These are phyloP conservation scores for Polypterus senegalus DNA, from an alignment of 2,113 vertebrate species.

Conservation along the genomic window DNA sequence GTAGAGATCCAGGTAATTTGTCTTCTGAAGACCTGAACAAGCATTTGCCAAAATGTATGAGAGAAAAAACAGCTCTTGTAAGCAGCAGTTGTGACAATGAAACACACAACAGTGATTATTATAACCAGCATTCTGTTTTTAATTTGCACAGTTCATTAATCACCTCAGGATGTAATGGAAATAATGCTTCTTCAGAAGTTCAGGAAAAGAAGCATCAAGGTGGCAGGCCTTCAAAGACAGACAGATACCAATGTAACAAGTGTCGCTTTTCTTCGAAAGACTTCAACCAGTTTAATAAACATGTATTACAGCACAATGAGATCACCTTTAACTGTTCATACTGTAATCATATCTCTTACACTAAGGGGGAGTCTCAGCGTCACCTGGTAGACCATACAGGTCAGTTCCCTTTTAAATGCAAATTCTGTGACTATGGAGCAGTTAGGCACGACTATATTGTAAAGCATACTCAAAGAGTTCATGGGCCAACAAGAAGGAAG, in stretches of 20 bases:
- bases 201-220: constrained; percentile 33
- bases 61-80: constrained; percentile 28
- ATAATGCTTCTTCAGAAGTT: constrained; percentile 9
- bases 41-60: constrained; percentile 17
- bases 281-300: constrained; percentile 53
- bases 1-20: constrained; percentile 6
- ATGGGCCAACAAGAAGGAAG: constrained; percentile 41
- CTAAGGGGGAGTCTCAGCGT: constrained; percentile 69
- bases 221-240: constrained; percentile 44
- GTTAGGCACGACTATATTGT: constrained; percentile 76
- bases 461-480: constrained; percentile 74
- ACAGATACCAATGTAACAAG: constrained; percentile 63
- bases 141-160: constrained; percentile 24
- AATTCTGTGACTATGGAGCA: constrained; percentile 78
- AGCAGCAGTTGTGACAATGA: constrained; percentile 39
- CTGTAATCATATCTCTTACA: constrained; percentile 68
- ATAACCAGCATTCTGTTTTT: constrained; percentile 28
- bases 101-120: constrained; percentile 3
- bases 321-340: constrained; percentile 65
- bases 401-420: constrained; percentile 67
- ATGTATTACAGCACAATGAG: constrained; percentile 57
- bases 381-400: constrained; percentile 75
- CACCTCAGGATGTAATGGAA: constrained; percentile 21
- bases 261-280: constrained; percentile 71
- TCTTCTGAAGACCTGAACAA: constrained; percentile 2